Evolutionary conservation across 1,140 invertebrate genomes (phyloP).

Genomic region (Camponotus vicinus): DNA sequence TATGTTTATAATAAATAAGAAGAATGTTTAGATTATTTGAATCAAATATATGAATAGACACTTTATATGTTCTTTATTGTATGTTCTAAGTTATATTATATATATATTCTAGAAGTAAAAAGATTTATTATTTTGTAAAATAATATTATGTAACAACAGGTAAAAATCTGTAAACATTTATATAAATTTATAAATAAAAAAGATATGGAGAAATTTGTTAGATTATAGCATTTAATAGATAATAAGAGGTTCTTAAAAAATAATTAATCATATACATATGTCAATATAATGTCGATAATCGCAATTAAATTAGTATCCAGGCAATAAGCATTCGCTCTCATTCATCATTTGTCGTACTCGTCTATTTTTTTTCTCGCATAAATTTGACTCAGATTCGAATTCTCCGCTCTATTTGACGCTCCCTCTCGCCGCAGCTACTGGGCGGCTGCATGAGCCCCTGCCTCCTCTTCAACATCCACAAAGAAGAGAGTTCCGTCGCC

Average conservation of each 20-base stretch:
- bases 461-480: slow-evolving; percentile 75
- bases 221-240: background rate
- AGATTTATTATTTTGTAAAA: slow-evolving; percentile 22
- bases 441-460: slow-evolving; percentile 59
- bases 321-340: slow-evolving; percentile 66
- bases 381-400: slow-evolving; percentile 86
- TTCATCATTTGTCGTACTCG: slow-evolving; percentile 36
- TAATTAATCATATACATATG: background rate
- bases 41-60: background rate
- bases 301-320: background rate
- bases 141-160: background rate
- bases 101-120: background rate
- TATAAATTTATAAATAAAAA: slow-evolving; percentile 25
- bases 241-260: slow-evolving; percentile 1
- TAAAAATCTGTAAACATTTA: background rate
- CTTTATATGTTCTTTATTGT: background rate
- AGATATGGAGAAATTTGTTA: slow-evolving; percentile 6
- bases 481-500: slow-evolving; percentile 77
- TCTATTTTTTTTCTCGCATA: slow-evolving; percentile 77
- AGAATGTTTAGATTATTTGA: slow-evolving; percentile 1
- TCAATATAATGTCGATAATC: slow-evolving; percentile 6
- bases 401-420: slow-evolving; percentile 86
- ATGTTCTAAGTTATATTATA: slow-evolving; percentile 11
- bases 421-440: slow-evolving; percentile 74
- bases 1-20: background rate